Conservation (phyloP, 2,113 vertebrate species). For the Lepidiolamprologus cunningtoni region DNA sequence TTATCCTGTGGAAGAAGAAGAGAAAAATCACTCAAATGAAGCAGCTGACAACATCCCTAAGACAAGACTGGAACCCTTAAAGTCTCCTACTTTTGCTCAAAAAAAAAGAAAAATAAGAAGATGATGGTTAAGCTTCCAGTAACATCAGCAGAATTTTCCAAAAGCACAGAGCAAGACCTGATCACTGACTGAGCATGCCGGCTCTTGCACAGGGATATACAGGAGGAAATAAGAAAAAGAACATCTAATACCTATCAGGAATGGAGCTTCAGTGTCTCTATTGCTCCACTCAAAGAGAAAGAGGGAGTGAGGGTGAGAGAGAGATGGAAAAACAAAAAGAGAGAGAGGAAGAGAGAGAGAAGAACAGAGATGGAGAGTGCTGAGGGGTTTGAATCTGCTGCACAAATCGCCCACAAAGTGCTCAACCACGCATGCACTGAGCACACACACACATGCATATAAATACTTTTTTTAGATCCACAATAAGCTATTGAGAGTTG, state of each 20-base stretch:
- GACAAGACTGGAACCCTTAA: background rate
- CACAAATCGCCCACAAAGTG: conserved; percentile 70
- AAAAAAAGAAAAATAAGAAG: background rate
- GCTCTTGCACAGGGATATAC: background rate
- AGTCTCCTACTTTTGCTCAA: conserved; percentile 15
- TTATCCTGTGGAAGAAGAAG: conserved; percentile 73
- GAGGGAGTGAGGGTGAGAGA: conserved; percentile 13
- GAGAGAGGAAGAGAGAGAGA: conserved; percentile 13
- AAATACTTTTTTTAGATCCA: conserved; percentile 46
- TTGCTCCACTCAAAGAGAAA: conserved; percentile 33
- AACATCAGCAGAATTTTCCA: background rate
- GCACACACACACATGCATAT: conserved; percentile 31
- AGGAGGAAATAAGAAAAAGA: background rate
- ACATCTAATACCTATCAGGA: conserved; percentile 28
- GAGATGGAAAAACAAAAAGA: background rate
- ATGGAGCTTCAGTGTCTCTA: conserved; percentile 25
- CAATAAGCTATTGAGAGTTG: conserved; percentile 48
- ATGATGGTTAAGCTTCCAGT: background rate
- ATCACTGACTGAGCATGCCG: background rate
- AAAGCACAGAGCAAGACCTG: background rate
- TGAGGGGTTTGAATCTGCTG: conserved; percentile 61
- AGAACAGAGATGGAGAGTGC: conserved; percentile 44
- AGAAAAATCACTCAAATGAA: background rate
- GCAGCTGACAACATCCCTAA: background rate
- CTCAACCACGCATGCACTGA: conserved; percentile 61